Base-by-base conservation (phyloP, 2,888 invertebrate genomes). In the Apodemia hepburni region DNA sequence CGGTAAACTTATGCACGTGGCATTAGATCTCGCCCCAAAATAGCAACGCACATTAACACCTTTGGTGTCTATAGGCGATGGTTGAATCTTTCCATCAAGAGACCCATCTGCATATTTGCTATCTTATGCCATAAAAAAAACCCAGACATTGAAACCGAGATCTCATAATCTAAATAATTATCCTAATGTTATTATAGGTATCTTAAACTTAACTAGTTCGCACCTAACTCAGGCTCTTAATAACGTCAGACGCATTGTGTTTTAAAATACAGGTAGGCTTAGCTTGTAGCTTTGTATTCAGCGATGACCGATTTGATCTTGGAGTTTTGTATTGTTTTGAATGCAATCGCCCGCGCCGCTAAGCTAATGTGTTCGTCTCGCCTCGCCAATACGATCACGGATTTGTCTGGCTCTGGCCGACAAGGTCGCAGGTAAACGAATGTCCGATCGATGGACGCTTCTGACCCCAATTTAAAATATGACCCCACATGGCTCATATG, bases 381-480 rank as follows among this genome's bases (percentile, higher is more conserved):
- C 5, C 42, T 42, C 67, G 67, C 65, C 60, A 60, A 60, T 65
- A 57, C 62, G 60, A 58, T 64, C 35, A 61, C 51, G 29, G 61
- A 61, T 64, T 64, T 60, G 67, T 68, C 69, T 68, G 68, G 59
- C 62, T 68, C 69, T 66, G 67, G 51, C 62, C 64, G 68, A 62
- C 70, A 71, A 72, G 73, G 75, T 74, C 73, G 71, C 66, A 72
- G 71, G 72, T 75, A 69, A 69, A 68, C 71, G 68, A 68, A 68
- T 71, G 74, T 68, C 77, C 74, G 77, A 73, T 73, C 75, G 75
- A 70, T 79, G 81, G 79, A 80, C 84, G 77, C 77, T 73, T 83
- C 75, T 79, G 85, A 87, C 84, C 83, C 78, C 84, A 87, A 82
- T 84, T 84, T 81, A 75, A 72, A 71, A 74, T 65, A 75, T 84